A percentile compares a stretch with the other conserved stretches of the same genome.
Conservation (phyloP, 1,140 invertebrate species). For the Leptopilina clavipes region DNA sequence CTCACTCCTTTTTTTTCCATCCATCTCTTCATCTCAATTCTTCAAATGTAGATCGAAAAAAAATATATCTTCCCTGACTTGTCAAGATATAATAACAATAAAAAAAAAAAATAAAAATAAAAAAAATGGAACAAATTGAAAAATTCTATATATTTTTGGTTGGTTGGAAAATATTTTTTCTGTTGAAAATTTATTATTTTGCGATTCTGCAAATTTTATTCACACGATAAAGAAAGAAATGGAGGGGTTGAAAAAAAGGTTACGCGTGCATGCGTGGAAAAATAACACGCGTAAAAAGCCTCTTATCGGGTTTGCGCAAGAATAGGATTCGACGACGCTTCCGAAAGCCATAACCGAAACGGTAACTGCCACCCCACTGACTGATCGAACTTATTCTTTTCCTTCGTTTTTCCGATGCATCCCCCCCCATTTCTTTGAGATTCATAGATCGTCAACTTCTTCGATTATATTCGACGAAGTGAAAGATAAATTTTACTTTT, state of each 20-base stretch:
- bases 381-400: slow-evolving; percentile 73
- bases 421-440: background rate
- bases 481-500: background rate
- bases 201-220: slow-evolving; percentile 18
- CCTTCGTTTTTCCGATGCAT: slow-evolving; percentile 17
- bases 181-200: no score
- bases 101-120: background rate
- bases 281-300: slow-evolving; percentile 66
- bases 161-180: background rate
- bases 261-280: slow-evolving; percentile 55
- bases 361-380: slow-evolving; percentile 73
- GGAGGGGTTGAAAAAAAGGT: slow-evolving; percentile 35
- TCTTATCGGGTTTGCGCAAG: slow-evolving; percentile 75
- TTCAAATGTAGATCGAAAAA: slow-evolving; percentile 63
- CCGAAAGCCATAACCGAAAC: slow-evolving; percentile 76
- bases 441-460: slow-evolving; percentile 20
- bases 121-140: no score
- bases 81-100: background rate
- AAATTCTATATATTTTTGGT: no score
- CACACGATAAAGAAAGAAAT: background rate
- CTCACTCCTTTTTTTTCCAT: slow-evolving; percentile 37
- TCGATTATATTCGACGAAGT: slow-evolving; percentile 1
- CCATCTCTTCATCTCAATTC: slow-evolving; percentile 10
- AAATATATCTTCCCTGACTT: slow-evolving; percentile 66
- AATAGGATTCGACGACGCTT: slow-evolving; percentile 74